Base-by-base conservation (phyloP, 2,888 invertebrate genomes). In the Nomada lathburiana region DNA sequence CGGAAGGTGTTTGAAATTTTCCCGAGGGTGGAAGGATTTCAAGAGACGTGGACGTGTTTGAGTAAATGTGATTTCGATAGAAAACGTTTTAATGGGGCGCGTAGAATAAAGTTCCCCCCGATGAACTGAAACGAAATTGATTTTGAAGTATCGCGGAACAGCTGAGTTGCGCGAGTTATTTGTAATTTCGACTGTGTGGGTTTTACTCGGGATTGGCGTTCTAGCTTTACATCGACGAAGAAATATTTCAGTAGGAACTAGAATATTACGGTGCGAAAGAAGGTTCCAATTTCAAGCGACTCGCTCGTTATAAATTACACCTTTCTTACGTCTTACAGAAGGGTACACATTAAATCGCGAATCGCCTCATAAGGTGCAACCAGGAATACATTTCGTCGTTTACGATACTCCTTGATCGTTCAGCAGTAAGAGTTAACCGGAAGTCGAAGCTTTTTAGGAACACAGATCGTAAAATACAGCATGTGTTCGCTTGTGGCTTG, bases 381-480 rank as follows among this genome's bases (percentile, higher is more conserved):
- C 26, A 44, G 44, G 44, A 44, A 26, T 5, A 57, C 57, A 11
- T 57, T 29, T 55, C 20, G 16, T 73, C 5, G 26, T 55, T 55
- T 20, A 26, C 2, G 29, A 10, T 52, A 44, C 23, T 42, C 9
- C 10, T 44, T 52, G 76, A 16, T 55, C 64, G 64, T 50, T 62
- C 55, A 59, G 36, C 64, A 20, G 52, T n/a, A 2, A 16, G 36
- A 18, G 16, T 16, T 50, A 53, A 20, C 65, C 59, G 62, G 53
- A 36, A 44, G 69, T 63, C 26, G 10, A 2, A 13, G 47, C 65
- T 23, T 50, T 50, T 57, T n/a, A 59, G 65, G 62, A 60, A 36
- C 72, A 82, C 36, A 18, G 63, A 55, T 67, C 80, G 83, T 77
- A 80, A 83, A 80, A 60, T 55, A 63, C 50, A 69, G 67, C 62